Evolutionary conservation across 2,113 vertebrate species (phyloP).

Genomic region (Cinclus cinclus): DNA sequence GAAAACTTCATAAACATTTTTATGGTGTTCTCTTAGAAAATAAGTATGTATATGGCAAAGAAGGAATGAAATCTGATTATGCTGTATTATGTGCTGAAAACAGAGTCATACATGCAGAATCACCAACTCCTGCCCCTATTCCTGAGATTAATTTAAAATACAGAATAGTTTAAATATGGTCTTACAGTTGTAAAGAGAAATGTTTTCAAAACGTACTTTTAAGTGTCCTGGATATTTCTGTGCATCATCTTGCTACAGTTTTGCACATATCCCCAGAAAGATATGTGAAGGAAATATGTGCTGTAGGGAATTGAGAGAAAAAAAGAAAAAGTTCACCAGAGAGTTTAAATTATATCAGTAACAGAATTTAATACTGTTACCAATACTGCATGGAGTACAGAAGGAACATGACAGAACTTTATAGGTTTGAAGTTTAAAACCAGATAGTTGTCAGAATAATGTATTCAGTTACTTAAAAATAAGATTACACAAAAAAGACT

Average conservation of each 20-base stretch:
- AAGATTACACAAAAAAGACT: background rate
- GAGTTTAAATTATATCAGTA: background rate
- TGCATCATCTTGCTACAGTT: background rate
- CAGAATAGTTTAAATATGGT: background rate
- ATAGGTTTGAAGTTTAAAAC: background rate
- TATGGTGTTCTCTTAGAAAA: background rate
- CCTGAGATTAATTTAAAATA: background rate
- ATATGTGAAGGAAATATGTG: background rate
- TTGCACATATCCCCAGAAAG: background rate
- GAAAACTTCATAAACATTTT: background rate
- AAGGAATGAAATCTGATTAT: background rate
- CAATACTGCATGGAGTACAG: background rate
- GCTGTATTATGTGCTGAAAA: background rate
- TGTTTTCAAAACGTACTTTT: background rate
- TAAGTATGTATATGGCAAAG: background rate
- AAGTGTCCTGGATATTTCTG: background rate
- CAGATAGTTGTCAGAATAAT: background rate
- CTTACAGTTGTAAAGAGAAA: background rate
- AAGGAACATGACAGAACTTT: background rate
- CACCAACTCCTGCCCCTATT: background rate
- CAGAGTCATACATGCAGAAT: background rate
- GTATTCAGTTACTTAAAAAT: background rate
- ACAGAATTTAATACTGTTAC: background rate
- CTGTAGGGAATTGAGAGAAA: background rate
- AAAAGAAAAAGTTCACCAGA: background rate